Evolutionary conservation across 2,888 invertebrate genomes (phyloP).

Genomic region (Kuschelorhynchus macadamiae): DNA sequence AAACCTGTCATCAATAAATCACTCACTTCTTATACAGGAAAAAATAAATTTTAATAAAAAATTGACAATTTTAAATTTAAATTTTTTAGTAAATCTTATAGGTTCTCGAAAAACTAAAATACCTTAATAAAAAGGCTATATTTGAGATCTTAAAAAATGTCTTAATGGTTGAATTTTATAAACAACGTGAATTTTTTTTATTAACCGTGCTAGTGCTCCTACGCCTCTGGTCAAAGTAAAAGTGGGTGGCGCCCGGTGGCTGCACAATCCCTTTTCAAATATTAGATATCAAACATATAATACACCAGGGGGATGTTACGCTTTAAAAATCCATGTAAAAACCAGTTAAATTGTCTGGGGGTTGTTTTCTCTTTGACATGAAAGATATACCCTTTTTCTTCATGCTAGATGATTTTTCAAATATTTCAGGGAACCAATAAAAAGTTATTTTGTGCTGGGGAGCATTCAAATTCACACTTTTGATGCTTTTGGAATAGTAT

Average conservation of each 20-base stretch:
- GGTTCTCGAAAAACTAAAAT: too few relatives aligned
- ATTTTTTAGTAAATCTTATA: too few relatives aligned
- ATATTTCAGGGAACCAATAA: too few relatives aligned
- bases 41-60: too few relatives aligned
- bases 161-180: background rate
- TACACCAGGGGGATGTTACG: constrained; percentile 54
- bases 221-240: constrained; percentile 34
- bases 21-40: too few relatives aligned
- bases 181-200: background rate
- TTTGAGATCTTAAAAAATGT: too few relatives aligned
- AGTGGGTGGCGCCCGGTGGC: constrained; percentile 25
- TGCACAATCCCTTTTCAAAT: constrained; percentile 56
- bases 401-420: background rate
- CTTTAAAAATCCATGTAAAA: constrained; percentile 48
- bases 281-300: constrained; percentile 62
- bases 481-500: too few relatives aligned
- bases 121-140: too few relatives aligned
- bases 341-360: constrained; percentile 45
- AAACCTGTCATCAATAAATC: too few relatives aligned
- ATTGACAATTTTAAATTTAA: too few relatives aligned
- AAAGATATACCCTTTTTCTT: constrained; percentile 25
- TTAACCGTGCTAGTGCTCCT: background rate
- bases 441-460: too few relatives aligned
- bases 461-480: too few relatives aligned
- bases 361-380: constrained; percentile 31